phyloP scores from a whole-genome alignment of 2,888 invertebrate genomes.

The Tinea trinotella region DNA sequence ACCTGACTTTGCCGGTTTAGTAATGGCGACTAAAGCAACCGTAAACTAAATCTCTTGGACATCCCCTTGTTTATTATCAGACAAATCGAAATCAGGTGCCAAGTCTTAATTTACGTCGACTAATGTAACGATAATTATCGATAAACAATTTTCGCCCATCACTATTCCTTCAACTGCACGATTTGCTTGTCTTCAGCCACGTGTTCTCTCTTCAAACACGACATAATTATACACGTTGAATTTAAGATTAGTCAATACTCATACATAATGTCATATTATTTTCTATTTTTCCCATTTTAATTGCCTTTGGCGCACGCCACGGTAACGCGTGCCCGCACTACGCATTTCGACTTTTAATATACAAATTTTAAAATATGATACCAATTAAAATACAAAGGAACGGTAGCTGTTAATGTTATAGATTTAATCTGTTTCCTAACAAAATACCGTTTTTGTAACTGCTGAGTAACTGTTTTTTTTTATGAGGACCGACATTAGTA shows the following conservation, averaged over 20 bases:
- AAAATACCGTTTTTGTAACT: conserved; percentile 15
- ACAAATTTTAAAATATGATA: conserved; percentile 21
- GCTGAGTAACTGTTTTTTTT: background rate
- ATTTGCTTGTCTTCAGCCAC: conserved; percentile 66
- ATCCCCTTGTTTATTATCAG: too few species aligned
- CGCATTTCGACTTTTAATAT: conserved; percentile 2
- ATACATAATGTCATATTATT: conserved; percentile 55
- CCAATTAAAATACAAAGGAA: conserved; percentile 23
- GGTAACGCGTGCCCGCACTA: conserved; percentile 27
- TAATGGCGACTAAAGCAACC: too few species aligned
- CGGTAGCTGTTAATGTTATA: conserved; percentile 19
- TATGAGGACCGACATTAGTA: too few species aligned
- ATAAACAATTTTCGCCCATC: conserved; percentile 18
- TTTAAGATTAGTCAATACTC: conserved; percentile 41
- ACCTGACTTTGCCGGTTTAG: too few species aligned
- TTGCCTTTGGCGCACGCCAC: conserved; percentile 53
- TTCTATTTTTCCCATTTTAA: conserved; percentile 56
- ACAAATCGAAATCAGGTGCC: too few species aligned
- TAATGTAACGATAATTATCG: too few species aligned
- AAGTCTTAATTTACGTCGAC: too few species aligned
- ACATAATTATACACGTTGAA: conserved; percentile 55
- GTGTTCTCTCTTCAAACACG: conserved; percentile 62
- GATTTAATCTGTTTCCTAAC: conserved; percentile 20
- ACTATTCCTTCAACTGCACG: conserved; percentile 36
- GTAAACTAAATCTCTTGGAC: too few species aligned